Percentiles rank a stretch among this genome's conserved stretches.
Conservation (phyloP, 2,797 vertebrate species). For the Erethizon dorsatum region DNA sequence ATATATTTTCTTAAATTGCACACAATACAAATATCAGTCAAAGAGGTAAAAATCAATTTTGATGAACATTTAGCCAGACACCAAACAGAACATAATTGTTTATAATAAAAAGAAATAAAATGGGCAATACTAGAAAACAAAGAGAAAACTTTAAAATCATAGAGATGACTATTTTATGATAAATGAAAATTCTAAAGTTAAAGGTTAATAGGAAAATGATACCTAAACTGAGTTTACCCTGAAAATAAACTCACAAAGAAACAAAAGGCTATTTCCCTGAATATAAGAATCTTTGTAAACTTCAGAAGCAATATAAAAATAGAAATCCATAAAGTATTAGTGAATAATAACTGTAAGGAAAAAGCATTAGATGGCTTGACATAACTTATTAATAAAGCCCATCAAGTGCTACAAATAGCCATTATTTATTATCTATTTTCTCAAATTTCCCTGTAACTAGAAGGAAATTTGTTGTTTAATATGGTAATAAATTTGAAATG, state of each 20-base stretch:
- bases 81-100: not conserved
- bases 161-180: slow-evolving; percentile 41
- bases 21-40: not conserved
- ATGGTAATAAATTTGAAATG: slow-evolving; percentile 75
- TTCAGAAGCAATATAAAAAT: slow-evolving; percentile 68
- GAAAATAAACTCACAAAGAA: slow-evolving; percentile 59
- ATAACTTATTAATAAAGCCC: slow-evolving; percentile 74
- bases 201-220: slow-evolving; percentile 3
- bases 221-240: slow-evolving; percentile 41
- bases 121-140: slow-evolving; percentile 2
- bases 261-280: slow-evolving; percentile 52
- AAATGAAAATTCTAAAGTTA: slow-evolving; percentile 55
- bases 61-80: slow-evolving; percentile 40
- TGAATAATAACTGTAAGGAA: slow-evolving; percentile 70
- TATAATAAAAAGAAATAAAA: slow-evolving; percentile 55
- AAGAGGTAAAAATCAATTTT: slow-evolving; percentile 48
- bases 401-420: slow-evolving; percentile 64
- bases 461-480: slow-evolving; percentile 68
- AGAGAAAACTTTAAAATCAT: not conserved
- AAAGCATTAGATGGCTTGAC: slow-evolving; percentile 66
- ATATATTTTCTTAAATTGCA: slow-evolving; percentile 21
- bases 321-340: slow-evolving; percentile 57
- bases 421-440: slow-evolving; percentile 76
- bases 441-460: slow-evolving; percentile 61
- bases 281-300: slow-evolving; percentile 48